Evolutionary conservation across 2,113 vertebrate genomes (phyloP), one percentile per base, ranked within the genome.

Genomic region (Cairina moschata): DNA sequence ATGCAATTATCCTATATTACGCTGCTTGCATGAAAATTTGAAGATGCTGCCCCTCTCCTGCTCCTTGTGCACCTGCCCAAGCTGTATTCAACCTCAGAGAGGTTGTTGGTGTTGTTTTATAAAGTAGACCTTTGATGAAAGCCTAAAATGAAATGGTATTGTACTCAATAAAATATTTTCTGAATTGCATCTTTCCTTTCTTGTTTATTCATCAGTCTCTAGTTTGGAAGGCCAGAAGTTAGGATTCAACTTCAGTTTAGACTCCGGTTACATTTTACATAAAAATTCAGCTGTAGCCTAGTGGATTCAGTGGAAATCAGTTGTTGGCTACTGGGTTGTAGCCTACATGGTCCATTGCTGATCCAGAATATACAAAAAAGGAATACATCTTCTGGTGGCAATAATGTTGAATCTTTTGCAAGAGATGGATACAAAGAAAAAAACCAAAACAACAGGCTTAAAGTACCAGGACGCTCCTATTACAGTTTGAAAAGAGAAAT

Each of bases 131-230:
- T 95, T 91, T 91, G 77, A 83, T 0, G 2, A 93, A 86, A 93
- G 17, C 81, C 86, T 94, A 89, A 34, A 67, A 94, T 42, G 44
- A 94, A 93, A 91, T 68, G 58, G 55, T 93, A 89, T 96, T 93
- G 77, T 96, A 96, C 71, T 97, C 92, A 97, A 97, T 97, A 97
- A 97, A 97, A 87, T 96, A 96, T 97, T 97, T 97, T 96, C 83
- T 92, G 81, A 94, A 85, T 79, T 91, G 86, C 74, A 96, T 66
- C 58, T 62, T 90, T 93, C 55, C 38, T 72, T 91, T 91, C 44
- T 85, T 7, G 40, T 91, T 75, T 68, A 25, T 88, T 40, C 21
- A 48, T 72, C 28, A 21, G 8, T 62, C 90, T 73, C 54, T 83
- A 62, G 40, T 68, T 62, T 73, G 6, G n/a, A 79, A 82, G 26